Base-by-base conservation (phyloP, 2,888 invertebrate species). In the Drosophila seclusa region DNA sequence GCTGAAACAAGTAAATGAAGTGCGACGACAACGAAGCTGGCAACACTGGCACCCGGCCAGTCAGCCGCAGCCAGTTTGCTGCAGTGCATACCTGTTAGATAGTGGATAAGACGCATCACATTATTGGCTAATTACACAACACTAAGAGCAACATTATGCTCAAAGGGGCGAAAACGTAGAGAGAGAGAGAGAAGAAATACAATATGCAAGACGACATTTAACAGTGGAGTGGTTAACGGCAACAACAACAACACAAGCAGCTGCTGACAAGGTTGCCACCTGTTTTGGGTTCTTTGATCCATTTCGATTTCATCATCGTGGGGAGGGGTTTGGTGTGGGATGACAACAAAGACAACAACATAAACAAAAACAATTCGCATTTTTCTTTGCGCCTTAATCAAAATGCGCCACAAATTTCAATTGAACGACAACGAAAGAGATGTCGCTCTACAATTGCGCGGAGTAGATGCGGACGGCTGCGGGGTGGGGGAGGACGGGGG, bases 331-430 rank as follows among this genome's bases (percentile, higher is more conserved):
- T 45, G 24, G 18, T 21, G 32, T 55, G 16, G 31, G 42, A 24
- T 57, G 54, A 29, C 71, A 42, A 38, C 49, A 54, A 31, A 31
- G 31, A 62, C 48, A 68, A 59, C 27, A 63, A 58, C n/a, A 73
- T 53, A 53, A 66, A 68, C 31, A 81, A 82, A 71, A 76, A 80
- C 68, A 77, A 86, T 59, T 73, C 55, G 63, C 54, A 53, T 77
- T 45, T 68, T 80, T 59, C 65, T 73, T 73, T 66, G 68, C 72
- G 67, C 58, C 71, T 86, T 80, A 88, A 86, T 86, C 82, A 83
- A 86, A 85, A 76, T 78, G 87, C 82, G 80, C 84, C 71, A 84
- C 87, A 83, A 84, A 82, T 88, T 85, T 86, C 88, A 86, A 85
- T 88, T 85, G 78, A 72, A 73, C 83, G 81, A 80, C 76, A 69